Conservation (phyloP, 2,113 vertebrate species). For the Leucosticte australis region DNA sequence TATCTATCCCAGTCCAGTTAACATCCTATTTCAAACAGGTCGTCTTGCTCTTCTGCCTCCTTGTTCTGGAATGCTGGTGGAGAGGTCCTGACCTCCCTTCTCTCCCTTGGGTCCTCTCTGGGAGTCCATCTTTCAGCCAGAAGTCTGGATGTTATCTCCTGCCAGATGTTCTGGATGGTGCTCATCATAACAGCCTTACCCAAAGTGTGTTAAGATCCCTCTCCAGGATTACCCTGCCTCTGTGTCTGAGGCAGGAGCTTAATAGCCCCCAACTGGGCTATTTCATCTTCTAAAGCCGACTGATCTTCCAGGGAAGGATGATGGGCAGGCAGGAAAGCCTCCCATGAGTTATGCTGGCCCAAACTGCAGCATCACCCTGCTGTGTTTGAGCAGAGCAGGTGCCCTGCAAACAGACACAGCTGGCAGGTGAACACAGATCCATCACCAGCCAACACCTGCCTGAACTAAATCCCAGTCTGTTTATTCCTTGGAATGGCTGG, state of each 20-base stretch:
- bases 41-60: not conserved
- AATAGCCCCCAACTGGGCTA: not conserved
- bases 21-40: not conserved
- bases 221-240: not conserved
- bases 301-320: fast-evolving
- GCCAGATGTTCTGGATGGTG: not conserved
- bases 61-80: not conserved
- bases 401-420: not conserved
- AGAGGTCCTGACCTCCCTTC: not conserved
- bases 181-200: not conserved
- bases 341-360: not conserved
- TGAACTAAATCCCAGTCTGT: not conserved
- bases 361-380: not conserved
- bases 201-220: fast-evolving
- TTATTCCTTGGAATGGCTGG: not conserved
- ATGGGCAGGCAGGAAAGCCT: not conserved
- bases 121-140: not conserved
- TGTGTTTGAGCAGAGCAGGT: not conserved
- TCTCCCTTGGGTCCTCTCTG: not conserved
- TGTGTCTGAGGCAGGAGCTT: not conserved
- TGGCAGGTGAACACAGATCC: not conserved
- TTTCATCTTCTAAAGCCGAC: not conserved
- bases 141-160: not conserved
- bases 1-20: not conserved
- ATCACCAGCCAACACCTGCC: not conserved